Evolutionary conservation across 2,888 invertebrate genomes (phyloP).

Genomic region (Synergus laeviventris): DNA sequence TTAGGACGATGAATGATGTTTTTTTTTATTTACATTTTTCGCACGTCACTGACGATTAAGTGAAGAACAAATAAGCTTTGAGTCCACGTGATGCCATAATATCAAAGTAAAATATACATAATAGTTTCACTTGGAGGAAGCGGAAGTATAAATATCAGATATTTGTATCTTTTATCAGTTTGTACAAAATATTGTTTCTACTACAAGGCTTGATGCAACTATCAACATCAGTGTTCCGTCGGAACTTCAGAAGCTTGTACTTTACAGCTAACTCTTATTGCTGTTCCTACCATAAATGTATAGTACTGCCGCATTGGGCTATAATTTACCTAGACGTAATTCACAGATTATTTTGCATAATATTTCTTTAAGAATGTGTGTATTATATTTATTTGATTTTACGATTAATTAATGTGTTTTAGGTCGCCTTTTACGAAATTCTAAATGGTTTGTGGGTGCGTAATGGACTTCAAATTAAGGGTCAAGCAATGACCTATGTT

Average conservation of each 20-base stretch:
- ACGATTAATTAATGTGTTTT: constrained; percentile 68
- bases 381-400: neutral
- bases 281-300: too few species aligned
- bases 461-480: constrained; percentile 97
- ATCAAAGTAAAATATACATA: neutral
- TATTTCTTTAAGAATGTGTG: neutral
- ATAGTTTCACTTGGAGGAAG: neutral
- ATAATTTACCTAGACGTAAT: too few species aligned
- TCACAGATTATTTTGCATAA: too few species aligned
- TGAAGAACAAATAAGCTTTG: neutral
- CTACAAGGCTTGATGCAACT: neutral
- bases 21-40: neutral
- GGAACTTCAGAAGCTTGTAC: too few species aligned
- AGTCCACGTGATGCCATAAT: neutral
- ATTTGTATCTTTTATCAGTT: neutral
- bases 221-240: too few species aligned
- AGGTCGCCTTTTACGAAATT: constrained; percentile 97
- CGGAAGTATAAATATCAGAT: neutral
- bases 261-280: too few species aligned
- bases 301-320: too few species aligned
- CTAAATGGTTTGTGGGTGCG: constrained; percentile 96
- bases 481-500: constrained; percentile 99
- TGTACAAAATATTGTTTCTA: neutral
- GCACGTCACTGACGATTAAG: neutral
- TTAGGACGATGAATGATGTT: neutral